Base-by-base conservation (phyloP, 2,888 invertebrate species). In the Pachymerium ferrugineum region DNA sequence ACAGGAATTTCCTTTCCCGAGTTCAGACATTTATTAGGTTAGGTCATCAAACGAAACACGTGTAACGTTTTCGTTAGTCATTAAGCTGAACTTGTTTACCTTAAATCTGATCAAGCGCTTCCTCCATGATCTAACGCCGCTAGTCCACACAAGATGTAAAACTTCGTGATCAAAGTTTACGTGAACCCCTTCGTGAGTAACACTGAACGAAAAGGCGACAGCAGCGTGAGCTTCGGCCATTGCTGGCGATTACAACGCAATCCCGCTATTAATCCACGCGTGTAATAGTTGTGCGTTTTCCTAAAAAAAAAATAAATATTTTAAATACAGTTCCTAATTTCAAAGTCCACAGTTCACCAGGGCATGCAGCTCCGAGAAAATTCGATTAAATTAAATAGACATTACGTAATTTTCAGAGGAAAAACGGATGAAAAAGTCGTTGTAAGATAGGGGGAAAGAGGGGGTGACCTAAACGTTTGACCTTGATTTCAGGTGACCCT, bases 221-320 rank as follows among this genome's bases (percentile, higher is more conserved):
- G 97, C 97, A 77, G 93, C 90, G 86, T 97, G 97, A 78, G 97
- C 97, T 91, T 98, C 97, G 81, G 97, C 97, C 97, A 98, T 98
- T 77, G 10, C 25, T 54, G 5, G 25, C 25, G 14, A 54, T 3
- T 47, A 47, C 47, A 14, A 14, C 42, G 3, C 19, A 47, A 5
- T 47, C 8, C 47, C 22, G 8, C 22, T 22, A 28, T 25, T 54
- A 54, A 6, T 25, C 47, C 16, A 3, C 38, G 12, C 14, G 4
- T 47, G 10, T 19, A 12, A 3, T 22, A 22, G 19, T 19, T 47
- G 47, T 47, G 47, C 47, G 47, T 54, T 25, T 22, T 25, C 25
- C 54, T 54, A 25, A 12, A 54, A 1, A 22, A 54, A 22, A 54
- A 54, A 54, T 12, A 54, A 25, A 25, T 12, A 54, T 10, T 2